Evolutionary conservation across 2,113 vertebrate genomes (phyloP), one percentile per base, ranked within the genome.

Genomic region (Aptenodytes forsteri): DNA sequence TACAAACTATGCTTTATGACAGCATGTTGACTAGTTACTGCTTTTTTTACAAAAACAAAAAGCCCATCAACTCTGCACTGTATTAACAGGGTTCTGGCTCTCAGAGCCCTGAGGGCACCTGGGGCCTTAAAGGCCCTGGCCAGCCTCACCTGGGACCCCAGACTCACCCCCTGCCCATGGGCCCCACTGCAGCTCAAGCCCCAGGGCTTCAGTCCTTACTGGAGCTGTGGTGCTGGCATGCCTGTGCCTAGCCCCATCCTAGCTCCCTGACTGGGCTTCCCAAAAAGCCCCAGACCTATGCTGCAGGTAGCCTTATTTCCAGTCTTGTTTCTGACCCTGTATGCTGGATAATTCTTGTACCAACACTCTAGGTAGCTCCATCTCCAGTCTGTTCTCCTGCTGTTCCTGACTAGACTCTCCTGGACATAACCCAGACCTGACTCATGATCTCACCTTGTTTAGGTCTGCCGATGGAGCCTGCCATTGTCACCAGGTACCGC

Each of bases 141-240:
- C 55, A 52, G 59, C 38, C 32, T 84, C 47, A 38, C 13, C 14
- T 34, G 23, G 15, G 13, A 59, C 7, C 11, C 11, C 34, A 42
- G 17, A 1, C 26, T 19, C 34, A 38, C 1, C 16, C 10, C 14
- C 38, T 40, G 16, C 40, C 42, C 27, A 26, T 0, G 0, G 59
- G 18, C 18, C 5, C 50, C 26, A 12, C 1, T n/a, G 38, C 34
- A 76, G 69, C 34, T 52, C 55, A 73, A 73, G 40, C 29, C 44
- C 15, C 52, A 42, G 42, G 21, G 19, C 30, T 49, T 40, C 46
- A 55, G 66, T 21, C 30, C 52, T 64, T 29, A 13, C 23, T 54
- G 47, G 44, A 65, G 29, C 44, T 1, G 0, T 13, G 16, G 16
- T 56, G 34, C 16, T 50, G 47, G 23, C 20, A 44, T 12, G 27